Percentiles rank a stretch among this genome's conserved stretches.
phyloP scores from a whole-genome alignment of 2,797 vertebrate genomes.

The Artibeus lituratus region DNA sequence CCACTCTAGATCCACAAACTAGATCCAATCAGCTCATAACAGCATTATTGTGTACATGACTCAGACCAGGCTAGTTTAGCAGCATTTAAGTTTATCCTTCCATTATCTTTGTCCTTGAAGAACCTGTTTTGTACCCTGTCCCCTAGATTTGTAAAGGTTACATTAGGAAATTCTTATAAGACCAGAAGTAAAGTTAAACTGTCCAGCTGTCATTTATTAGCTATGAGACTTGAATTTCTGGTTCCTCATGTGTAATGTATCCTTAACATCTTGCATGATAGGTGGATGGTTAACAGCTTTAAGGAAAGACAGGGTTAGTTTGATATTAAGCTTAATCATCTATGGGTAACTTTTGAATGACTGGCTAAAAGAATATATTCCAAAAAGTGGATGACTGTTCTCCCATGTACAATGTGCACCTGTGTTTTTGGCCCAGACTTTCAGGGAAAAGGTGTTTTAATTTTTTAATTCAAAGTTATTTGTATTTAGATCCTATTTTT shows the following conservation, averaged over 20 bases:
- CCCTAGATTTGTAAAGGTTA: not conserved
- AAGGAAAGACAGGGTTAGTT: not conserved
- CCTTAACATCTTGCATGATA: not conserved
- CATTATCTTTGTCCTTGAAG: not conserved
- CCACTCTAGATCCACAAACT: not conserved
- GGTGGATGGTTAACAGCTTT: not conserved
- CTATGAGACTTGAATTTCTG: not conserved
- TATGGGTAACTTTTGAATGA: not conserved
- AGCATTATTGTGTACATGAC: not conserved
- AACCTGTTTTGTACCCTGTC: not conserved
- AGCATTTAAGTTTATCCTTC: not conserved
- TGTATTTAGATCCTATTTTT: too few relatives aligned
- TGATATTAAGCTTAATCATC: not conserved
- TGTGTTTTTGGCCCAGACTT: too few relatives aligned
- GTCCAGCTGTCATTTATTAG: not conserved
- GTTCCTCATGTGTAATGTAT: not conserved
- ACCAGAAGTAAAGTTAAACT: constrained; percentile 1
- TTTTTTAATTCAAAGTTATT: too few relatives aligned
- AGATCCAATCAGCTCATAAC: not conserved
- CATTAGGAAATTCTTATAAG: not conserved
- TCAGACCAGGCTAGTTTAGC: not conserved
- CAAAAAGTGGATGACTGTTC: not conserved
- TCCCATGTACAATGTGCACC: too few relatives aligned
- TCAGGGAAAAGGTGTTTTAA: too few relatives aligned
- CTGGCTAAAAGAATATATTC: not conserved